Evolutionary conservation across 2,113 vertebrate species (phyloP), one percentile per base, ranked within the genome.

Genomic region (Talpa occidentalis): DNA sequence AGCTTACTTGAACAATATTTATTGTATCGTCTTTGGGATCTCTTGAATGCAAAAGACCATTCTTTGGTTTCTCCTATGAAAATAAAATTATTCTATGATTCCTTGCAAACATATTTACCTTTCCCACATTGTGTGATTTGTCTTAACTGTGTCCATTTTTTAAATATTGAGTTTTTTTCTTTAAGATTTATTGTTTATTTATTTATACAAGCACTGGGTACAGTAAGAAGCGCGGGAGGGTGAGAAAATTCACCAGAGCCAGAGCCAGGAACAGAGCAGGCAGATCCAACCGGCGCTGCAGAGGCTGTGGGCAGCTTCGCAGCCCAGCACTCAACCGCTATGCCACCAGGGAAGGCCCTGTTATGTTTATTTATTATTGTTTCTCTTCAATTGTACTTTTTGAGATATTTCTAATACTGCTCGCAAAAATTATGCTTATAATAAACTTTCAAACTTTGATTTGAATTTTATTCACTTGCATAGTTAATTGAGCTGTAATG

Each of bases 311-410:
- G n/a, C n/a, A n/a, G n/a, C n/a, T n/a, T n/a, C n/a, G n/a, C n/a
- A n/a, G n/a, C n/a, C n/a, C n/a, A n/a, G n/a, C n/a, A n/a, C n/a
- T n/a, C n/a, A n/a, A n/a, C n/a, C n/a, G n/a, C n/a, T n/a, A n/a
- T n/a, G n/a, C n/a, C n/a, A n/a, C n/a, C n/a, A n/a, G n/a, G n/a
- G n/a, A n/a, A n/a, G n/a, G n/a, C n/a, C n/a, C n/a, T 49, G 4
- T 54, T 85, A 19, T 88, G 16, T 69, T 90, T 62, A 26, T 81
- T 93, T 91, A 28, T 88, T 82, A 72, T 52, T 90, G n/a, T 67
- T 91, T 81, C 28, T 85, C 81, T 76, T 35, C 37, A 83, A 32
- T n/a, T 72, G 24, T 37, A 10, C 54, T 95, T 49, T 78, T 60
- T 0, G 6, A 59, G 95, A 24, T 77, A 49, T 60, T 95, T 91